These are phyloP conservation scores for Neodiprion virginianus DNA, from an alignment of 1,140 invertebrate species.

Conservation along the genomic window DNA sequence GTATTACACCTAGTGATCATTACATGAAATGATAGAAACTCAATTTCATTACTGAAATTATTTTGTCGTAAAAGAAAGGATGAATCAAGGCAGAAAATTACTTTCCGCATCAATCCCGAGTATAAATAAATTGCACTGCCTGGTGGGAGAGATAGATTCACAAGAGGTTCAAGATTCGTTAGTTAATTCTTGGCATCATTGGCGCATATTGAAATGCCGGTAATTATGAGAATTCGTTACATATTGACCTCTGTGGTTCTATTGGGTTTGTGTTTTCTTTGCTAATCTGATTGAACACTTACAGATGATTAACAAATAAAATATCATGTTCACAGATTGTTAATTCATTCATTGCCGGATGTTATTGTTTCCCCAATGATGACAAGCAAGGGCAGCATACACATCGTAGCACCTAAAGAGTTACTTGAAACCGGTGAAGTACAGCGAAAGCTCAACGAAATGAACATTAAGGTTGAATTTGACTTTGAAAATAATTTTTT, in stretches of 20 bases:
- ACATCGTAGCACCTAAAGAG: slow-evolving; percentile 31
- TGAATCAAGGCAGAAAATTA: not conserved
- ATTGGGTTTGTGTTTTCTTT: not conserved
- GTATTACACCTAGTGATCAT: too few relatives aligned
- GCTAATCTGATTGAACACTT: not conserved
- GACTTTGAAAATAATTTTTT: slow-evolving; percentile 7
- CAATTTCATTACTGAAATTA: not conserved
- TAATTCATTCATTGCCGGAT: slow-evolving; percentile 35
- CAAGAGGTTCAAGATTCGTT: slow-evolving; percentile 26
- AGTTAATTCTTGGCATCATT: slow-evolving; percentile 34
- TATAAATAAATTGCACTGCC: slow-evolving; percentile 30
- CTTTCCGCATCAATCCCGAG: slow-evolving; percentile 26
- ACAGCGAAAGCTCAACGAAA: slow-evolving; percentile 24
- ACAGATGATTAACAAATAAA: not conserved
- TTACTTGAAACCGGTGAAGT: slow-evolving; percentile 32
- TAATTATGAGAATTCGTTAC: slow-evolving; percentile 10
- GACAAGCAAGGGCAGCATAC: slow-evolving; percentile 26
- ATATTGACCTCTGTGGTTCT: not conserved
- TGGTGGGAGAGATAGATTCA: slow-evolving; percentile 31
- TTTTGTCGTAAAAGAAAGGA: not conserved
- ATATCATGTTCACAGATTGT: slow-evolving; percentile 28
- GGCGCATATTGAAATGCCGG: slow-evolving; percentile 44
- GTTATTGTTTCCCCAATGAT: slow-evolving; percentile 39
- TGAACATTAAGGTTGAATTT: slow-evolving; percentile 28
- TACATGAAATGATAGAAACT: not conserved